These are phyloP conservation scores for Mustela erminea DNA, from an alignment of 2,797 vertebrate genomes.

Conservation along the genomic window DNA sequence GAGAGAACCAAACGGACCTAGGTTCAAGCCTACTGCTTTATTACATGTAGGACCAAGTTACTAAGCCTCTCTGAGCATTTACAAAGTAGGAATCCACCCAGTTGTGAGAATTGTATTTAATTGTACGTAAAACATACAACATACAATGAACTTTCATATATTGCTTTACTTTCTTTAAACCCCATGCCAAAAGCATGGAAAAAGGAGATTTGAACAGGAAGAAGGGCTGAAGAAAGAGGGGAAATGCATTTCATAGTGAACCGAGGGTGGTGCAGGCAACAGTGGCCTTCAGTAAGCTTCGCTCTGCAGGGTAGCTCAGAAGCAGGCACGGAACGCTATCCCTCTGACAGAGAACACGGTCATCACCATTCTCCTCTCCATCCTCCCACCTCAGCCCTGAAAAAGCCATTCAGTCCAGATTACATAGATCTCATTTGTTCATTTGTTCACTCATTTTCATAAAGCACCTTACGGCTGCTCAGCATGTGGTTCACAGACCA, in stretches of 20 bases:
- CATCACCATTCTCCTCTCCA: background rate
- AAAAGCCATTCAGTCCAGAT: background rate
- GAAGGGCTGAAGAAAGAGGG: background rate
- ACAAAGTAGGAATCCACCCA: background rate
- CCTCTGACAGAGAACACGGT: background rate
- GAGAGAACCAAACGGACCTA: background rate
- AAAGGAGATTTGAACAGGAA: background rate
- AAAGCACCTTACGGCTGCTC: background rate
- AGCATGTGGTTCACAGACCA: background rate
- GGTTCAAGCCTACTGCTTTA: background rate
- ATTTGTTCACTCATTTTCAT: background rate
- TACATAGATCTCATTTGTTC: background rate
- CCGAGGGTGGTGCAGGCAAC: background rate
- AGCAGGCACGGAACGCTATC: background rate
- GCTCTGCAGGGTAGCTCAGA: background rate
- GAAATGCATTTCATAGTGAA: background rate
- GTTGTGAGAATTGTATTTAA: background rate
- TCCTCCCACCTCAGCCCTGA: background rate
- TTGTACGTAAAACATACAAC: background rate
- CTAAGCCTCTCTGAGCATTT: background rate
- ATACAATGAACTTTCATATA: background rate
- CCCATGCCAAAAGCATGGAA: background rate
- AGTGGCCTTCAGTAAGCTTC: background rate
- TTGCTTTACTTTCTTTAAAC: constrained; percentile 33
- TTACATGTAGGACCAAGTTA: background rate